Percentiles rank a stretch among this genome's conserved stretches.
Evolutionary conservation across 2,888 invertebrate genomes (phyloP).

Genomic region (Aelia acuminata): DNA sequence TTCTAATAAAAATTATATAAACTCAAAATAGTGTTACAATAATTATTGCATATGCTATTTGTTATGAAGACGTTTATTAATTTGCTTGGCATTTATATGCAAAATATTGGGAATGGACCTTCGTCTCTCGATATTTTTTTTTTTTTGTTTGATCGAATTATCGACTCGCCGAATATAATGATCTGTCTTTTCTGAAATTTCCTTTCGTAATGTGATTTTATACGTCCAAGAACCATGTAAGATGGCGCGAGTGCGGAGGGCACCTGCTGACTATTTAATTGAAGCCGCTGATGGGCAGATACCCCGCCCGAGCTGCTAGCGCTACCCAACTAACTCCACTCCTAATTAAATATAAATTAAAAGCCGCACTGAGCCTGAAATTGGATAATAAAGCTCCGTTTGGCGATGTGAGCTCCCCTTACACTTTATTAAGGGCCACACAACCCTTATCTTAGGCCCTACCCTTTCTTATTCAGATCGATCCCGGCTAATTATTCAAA

Average conservation of each 20-base stretch:
- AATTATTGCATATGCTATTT: no score
- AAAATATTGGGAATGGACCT: no score
- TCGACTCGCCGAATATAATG: no score
- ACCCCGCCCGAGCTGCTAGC: slow-evolving; percentile 15
- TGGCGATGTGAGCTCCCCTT: slow-evolving; percentile 60
- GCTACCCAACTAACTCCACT: slow-evolving; percentile 4
- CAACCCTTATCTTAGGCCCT: slow-evolving; percentile 61
- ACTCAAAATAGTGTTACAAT: no score
- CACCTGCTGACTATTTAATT: slow-evolving; percentile 20
- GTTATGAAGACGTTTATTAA: no score
- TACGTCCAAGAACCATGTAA: background rate
- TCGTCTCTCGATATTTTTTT: no score
- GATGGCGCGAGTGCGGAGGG: background rate
- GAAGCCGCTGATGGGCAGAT: background rate
- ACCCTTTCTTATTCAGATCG: slow-evolving; percentile 50
- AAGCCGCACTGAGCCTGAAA: slow-evolving; percentile 58
- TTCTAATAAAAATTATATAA: no score
- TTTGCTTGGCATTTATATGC: no score
- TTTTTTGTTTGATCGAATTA: no score
- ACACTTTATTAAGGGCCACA: slow-evolving; percentile 62
- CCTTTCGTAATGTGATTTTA: background rate
- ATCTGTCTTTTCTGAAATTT: no score
- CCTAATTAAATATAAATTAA: slow-evolving; percentile 51
- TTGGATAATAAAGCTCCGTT: slow-evolving; percentile 64
- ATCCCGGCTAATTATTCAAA: slow-evolving; percentile 47